Percentiles rank a stretch among this genome's conserved stretches.
Evolutionary conservation across 1,140 invertebrate species (phyloP).

Genomic region (Cherax destructor): DNA sequence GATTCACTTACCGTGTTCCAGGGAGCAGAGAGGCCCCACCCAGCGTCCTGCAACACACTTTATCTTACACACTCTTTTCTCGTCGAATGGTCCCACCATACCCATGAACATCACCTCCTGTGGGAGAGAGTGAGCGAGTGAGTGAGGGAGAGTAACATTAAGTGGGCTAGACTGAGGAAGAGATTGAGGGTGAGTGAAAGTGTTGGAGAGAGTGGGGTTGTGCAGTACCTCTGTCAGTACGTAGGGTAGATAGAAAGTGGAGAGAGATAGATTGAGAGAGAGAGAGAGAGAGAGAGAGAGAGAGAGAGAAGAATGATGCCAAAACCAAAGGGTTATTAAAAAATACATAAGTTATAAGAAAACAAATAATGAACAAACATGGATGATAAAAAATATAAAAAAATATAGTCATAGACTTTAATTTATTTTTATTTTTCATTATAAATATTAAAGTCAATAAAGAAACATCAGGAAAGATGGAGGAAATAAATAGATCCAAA

Average conservation of each 20-base stretch:
- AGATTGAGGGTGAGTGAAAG: neutral
- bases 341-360: too few relatives aligned
- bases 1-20: conserved; percentile 42
- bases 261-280: neutral
- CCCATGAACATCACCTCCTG: conserved; percentile 80
- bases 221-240: too few relatives aligned
- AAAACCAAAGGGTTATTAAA: too few relatives aligned
- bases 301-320: too few relatives aligned
- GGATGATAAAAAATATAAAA: too few relatives aligned
- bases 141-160: neutral
- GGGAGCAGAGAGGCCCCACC: conserved; percentile 84
- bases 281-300: too few relatives aligned
- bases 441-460: too few relatives aligned
- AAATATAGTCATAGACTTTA: too few relatives aligned
- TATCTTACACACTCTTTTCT: conserved; percentile 85
- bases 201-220: neutral
- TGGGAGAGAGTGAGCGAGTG: neutral
- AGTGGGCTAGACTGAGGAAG: neutral
- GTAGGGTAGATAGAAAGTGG: neutral
- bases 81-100: conserved; percentile 81
- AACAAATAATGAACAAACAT: too few relatives aligned
- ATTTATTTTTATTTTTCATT: too few relatives aligned
- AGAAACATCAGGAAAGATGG: too few relatives aligned
- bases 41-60: conserved; percentile 87
- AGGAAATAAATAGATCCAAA: too few relatives aligned